Base-by-base conservation (phyloP, 2,113 vertebrate species). In the Mobula birostris region DNA sequence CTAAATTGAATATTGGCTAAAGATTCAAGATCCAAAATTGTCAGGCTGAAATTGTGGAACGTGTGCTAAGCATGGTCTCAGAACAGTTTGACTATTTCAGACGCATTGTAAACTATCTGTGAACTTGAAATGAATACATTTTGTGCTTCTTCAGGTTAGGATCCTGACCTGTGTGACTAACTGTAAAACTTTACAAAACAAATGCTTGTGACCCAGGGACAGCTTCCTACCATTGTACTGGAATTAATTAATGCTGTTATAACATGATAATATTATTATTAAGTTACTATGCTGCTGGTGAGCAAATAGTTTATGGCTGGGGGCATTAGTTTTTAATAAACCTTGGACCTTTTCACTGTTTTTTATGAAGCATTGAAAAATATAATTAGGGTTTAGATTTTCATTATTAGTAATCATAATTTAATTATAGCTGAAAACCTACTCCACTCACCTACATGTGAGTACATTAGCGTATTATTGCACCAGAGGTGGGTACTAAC, bases 81-180 rank as follows among this genome's bases (percentile, higher is more conserved):
- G 17, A 27, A 40, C 17, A 72, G 7, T 56, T 74, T 36, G 21
- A 21, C 36, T 74, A 19, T 66, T 93, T 93, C 27, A 11, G 2
- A 19, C 11, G 7, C 4, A 27, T 74, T 11, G 17, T 93, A 70
- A 93, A 93, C 91, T 93, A 74, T 74, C 68, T 72, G 21, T 74
- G 91, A 93, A 48, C 70, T 93, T 93, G 85, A 17, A 90, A 90
- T 66, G 29, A 66, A 90, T 74, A 48, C 66, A 74, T 93, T 93
- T 27, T 74, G 21, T 76, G 91, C 91, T 56, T 74, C 91, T 90
- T 74, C 91, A 93, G 91, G 91, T 48, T 92, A n/a, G 24, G 88
- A 91, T 32, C 88, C 29, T 91, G 88, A 91, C 88, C 66, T 70
- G 88, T 70, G 88, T 68, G 66, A 70, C 90, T 93, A 48, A 74